A percentile compares a stretch with the other conserved stretches of the same genome.
Conservation (phyloP, 2,113 vertebrate species). For the Elaphurus davidianus region DNA sequence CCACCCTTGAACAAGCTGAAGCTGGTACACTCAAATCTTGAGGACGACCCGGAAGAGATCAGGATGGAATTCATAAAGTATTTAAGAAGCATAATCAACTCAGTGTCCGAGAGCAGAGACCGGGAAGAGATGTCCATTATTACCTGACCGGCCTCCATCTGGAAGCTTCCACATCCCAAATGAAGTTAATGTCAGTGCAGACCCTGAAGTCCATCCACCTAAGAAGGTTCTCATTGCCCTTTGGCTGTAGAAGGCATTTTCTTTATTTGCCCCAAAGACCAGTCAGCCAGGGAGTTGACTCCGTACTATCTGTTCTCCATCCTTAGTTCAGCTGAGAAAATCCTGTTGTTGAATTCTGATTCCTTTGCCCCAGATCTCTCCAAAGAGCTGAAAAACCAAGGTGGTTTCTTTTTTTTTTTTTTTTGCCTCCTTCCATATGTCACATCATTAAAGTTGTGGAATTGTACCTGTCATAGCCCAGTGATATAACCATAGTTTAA, state of each 20-base stretch:
- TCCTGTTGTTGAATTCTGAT: neutral
- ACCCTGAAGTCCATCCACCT: neutral
- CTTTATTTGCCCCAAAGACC: neutral
- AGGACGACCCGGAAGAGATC: conserved; percentile 93
- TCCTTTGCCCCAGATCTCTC: neutral
- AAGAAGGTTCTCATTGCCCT: neutral
- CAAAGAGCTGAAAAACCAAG: neutral
- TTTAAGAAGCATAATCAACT: conserved; percentile 85
- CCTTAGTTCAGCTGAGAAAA: neutral
- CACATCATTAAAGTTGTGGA: neutral
- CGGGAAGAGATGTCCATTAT: conserved; percentile 96
- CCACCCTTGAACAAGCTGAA: conserved; percentile 87
- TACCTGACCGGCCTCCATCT: conserved; percentile 71
- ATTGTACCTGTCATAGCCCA: neutral
- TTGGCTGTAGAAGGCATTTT: neutral
- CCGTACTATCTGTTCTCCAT: neutral
- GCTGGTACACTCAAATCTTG: conserved; percentile 92
- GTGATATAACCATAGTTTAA: neutral
- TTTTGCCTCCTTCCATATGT: neutral
- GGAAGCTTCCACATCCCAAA: neutral
- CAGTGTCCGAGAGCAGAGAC: conserved; percentile 93
- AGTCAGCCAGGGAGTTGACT: neutral
- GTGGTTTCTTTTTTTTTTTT: neutral
- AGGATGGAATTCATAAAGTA: conserved; percentile 90
- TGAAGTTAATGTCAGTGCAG: neutral